These are phyloP conservation scores for Acrobasis suavella DNA, from an alignment of 2,888 invertebrate genomes.

Conservation along the genomic window DNA sequence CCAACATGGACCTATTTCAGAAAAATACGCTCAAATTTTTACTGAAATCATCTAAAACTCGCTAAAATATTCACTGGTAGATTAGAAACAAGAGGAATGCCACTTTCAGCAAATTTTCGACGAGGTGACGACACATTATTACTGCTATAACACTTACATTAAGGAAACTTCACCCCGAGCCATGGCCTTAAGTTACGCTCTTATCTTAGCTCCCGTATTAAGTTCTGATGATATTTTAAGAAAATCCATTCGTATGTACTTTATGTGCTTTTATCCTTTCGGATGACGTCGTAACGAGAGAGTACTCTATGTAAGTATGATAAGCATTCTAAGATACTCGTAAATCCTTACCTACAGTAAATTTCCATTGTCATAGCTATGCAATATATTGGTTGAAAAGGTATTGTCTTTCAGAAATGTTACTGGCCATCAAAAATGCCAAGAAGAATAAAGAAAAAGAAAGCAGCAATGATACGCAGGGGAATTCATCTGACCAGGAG, in stretches of 20 bases:
- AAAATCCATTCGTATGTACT: too few relatives aligned
- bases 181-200: not conserved
- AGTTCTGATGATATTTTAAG: too few relatives aligned
- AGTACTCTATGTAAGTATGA: too few relatives aligned
- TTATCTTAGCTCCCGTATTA: too few relatives aligned
- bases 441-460: conserved; percentile 66
- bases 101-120: conserved; percentile 65
- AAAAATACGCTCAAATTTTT: not conserved
- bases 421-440: conserved; percentile 60
- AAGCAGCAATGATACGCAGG: conserved; percentile 36
- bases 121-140: conserved; percentile 49
- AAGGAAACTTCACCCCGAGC: not conserved
- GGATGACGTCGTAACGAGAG: too few relatives aligned
- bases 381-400: too few relatives aligned
- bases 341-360: too few relatives aligned
- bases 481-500: conserved; percentile 26
- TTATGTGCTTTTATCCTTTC: too few relatives aligned
- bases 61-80: conserved; percentile 24
- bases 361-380: too few relatives aligned
- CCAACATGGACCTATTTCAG: not conserved
- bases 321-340: too few relatives aligned
- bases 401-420: conserved; percentile 56
- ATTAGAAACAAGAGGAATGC: conserved; percentile 46
- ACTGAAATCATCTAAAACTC: not conserved
- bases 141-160: conserved; percentile 1